A percentile compares a stretch with the other conserved stretches of the same genome.
These are phyloP conservation scores for Drosophila nr. perissopoda DNA, from an alignment of 2,888 invertebrate genomes.

Conservation along the genomic window DNA sequence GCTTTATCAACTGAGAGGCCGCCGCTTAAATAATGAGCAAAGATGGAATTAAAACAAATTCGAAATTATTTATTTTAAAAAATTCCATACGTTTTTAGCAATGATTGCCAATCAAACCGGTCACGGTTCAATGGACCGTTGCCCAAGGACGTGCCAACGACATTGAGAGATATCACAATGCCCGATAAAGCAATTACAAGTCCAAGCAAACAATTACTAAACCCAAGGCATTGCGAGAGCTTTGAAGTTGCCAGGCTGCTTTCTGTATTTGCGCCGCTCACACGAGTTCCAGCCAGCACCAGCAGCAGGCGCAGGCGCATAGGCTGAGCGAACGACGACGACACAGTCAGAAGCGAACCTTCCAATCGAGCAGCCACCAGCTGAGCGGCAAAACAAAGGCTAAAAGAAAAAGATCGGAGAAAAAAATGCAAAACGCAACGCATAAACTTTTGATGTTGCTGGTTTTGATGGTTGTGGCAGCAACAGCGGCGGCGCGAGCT, in stretches of 20 bases:
- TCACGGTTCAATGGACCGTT: slow-evolving; percentile 32
- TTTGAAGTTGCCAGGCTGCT: slow-evolving; percentile 52
- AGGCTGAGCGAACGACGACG: neutral
- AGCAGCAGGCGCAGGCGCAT: slow-evolving; percentile 29
- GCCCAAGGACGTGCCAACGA: slow-evolving; percentile 25
- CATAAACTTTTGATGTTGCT: slow-evolving; percentile 10
- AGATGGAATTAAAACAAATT: neutral
- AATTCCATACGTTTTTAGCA: slow-evolving; percentile 3
- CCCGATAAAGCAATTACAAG: slow-evolving; percentile 11
- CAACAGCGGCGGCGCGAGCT: neutral
- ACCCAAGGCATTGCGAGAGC: slow-evolving; percentile 13
- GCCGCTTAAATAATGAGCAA: slow-evolving; percentile 16
- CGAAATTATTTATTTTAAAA: slow-evolving; percentile 10
- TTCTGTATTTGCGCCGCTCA: slow-evolving; percentile 20
- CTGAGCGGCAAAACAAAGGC: slow-evolving; percentile 2
- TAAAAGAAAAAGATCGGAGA: slow-evolving; percentile 4
- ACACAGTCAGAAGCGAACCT: slow-evolving; percentile 34
- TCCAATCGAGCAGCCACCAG: slow-evolving; percentile 32
- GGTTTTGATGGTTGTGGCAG: slow-evolving; percentile 1
- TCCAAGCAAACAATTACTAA: slow-evolving; percentile 11
- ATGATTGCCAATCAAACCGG: slow-evolving; percentile 29
- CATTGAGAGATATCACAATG: slow-evolving; percentile 23
- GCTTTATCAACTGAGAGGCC: neutral
- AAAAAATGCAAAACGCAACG: slow-evolving; percentile 18
- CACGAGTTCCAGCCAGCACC: neutral